Evolutionary conservation across 2,797 vertebrate species (phyloP).

Genomic region (Meriones psammophilus): DNA sequence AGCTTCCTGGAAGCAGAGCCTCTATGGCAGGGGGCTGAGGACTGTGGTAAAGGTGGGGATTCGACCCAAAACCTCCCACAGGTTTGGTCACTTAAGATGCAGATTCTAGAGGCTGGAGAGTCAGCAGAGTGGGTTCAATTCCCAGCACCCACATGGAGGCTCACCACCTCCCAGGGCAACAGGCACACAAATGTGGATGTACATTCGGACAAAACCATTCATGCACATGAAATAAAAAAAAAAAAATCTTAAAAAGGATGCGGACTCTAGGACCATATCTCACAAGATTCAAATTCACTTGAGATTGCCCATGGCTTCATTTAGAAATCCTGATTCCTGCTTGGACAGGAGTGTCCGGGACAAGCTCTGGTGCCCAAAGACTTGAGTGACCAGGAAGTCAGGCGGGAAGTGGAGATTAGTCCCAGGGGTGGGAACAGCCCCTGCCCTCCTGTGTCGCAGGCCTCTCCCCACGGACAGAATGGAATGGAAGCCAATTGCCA

Average conservation of each 20-base stretch:
- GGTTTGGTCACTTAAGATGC: not conserved
- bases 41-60: not conserved
- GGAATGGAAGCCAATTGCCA: not conserved
- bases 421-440: not conserved
- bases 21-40: not conserved
- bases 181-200: too few relatives aligned
- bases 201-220: too few relatives aligned
- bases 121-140: too few relatives aligned
- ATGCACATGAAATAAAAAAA: too few relatives aligned
- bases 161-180: too few relatives aligned
- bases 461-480: not conserved
- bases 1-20: not conserved
- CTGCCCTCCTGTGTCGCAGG: not conserved
- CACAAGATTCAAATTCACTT: not conserved
- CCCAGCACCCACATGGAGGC: too few relatives aligned
- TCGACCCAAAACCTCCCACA: not conserved
- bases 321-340: not conserved
- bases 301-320: not conserved
- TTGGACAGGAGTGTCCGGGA: not conserved
- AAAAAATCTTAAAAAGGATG: not conserved
- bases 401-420: not conserved
- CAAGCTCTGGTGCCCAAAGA: not conserved
- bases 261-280: not conserved
- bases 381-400: not conserved
- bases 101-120: not conserved